phyloP scores from a whole-genome alignment of 2,888 invertebrate species.

The Leucozona laternaria region DNA sequence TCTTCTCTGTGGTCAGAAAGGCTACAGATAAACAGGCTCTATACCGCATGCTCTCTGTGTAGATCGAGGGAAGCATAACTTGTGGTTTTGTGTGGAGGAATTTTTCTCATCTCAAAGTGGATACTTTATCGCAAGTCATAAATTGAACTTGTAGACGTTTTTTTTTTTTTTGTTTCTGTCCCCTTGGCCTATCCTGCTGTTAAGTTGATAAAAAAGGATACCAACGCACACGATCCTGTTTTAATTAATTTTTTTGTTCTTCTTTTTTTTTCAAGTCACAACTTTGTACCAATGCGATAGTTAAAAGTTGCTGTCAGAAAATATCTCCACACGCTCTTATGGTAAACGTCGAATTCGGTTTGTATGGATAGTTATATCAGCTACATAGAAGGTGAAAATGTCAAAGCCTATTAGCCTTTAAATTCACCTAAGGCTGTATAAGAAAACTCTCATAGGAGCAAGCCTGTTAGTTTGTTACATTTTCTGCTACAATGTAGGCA shows the following conservation, averaged over 20 bases:
- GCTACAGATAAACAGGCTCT: conserved; percentile 42
- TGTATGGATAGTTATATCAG: conserved; percentile 18
- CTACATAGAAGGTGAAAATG: neutral
- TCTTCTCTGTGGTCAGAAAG: conserved; percentile 55
- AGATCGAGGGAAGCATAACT: conserved; percentile 43
- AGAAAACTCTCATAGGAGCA: neutral
- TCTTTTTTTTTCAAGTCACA: conserved; percentile 6
- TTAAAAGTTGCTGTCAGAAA: conserved; percentile 20
- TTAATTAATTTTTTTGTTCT: conserved; percentile 65
- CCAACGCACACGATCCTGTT: conserved; percentile 53
- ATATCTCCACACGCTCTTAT: conserved; percentile 3
- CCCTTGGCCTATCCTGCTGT: neutral
- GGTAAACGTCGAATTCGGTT: conserved; percentile 24
- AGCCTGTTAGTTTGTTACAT: conserved; percentile 13
- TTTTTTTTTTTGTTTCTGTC: neutral
- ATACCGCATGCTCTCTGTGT: neutral
- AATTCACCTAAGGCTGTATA: conserved; percentile 11
- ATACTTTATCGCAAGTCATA: conserved; percentile 70
- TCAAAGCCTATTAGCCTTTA: conserved; percentile 25
- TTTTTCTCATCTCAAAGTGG: conserved; percentile 53
- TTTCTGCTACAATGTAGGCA: conserved; percentile 15
- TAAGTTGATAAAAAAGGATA: conserved; percentile 33
- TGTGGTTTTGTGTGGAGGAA: conserved; percentile 70
- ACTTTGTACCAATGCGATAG: neutral
- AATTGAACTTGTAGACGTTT: conserved; percentile 60